Percentiles rank a stretch among this genome's conserved stretches.
Evolutionary conservation across 2,797 vertebrate genomes (phyloP).

Genomic region (Sphenodon punctatus): DNA sequence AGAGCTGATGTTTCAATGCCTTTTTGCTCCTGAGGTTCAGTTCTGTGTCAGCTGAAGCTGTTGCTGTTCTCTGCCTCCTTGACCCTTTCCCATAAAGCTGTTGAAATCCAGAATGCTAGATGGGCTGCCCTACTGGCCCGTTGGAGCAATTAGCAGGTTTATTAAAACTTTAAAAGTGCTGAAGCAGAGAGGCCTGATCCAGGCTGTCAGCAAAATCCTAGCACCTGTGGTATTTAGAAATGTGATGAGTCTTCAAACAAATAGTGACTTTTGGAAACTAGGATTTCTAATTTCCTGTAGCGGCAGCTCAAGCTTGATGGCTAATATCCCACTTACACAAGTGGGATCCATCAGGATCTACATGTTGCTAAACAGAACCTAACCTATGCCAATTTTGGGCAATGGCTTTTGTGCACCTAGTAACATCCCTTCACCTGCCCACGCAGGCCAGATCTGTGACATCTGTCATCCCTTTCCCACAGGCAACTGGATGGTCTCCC

Average conservation of each 20-base stretch:
- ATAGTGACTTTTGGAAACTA: background rate
- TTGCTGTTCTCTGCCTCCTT: background rate
- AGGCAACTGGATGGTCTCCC: background rate
- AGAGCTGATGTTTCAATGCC: background rate
- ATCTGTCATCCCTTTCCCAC: background rate
- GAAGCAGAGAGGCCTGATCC: background rate
- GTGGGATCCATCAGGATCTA: background rate
- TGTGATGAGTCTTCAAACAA: constrained; percentile 9
- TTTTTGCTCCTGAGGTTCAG: fast-evolving
- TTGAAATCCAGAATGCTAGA: background rate
- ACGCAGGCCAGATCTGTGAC: background rate
- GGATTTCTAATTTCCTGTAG: background rate
- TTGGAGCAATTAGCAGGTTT: background rate
- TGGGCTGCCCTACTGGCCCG: background rate
- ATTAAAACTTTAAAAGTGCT: constrained; percentile 20
- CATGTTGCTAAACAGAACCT: background rate
- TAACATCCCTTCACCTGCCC: background rate
- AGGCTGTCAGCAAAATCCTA: constrained; percentile 19
- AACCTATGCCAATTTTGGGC: background rate
- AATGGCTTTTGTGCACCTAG: background rate
- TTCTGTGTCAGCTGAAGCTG: background rate
- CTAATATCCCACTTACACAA: background rate
- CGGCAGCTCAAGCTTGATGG: background rate
- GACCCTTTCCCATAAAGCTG: background rate
- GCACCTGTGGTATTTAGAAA: background rate